Base-by-base conservation (phyloP, 2,888 invertebrate genomes). In the Acrocera orbiculus region DNA sequence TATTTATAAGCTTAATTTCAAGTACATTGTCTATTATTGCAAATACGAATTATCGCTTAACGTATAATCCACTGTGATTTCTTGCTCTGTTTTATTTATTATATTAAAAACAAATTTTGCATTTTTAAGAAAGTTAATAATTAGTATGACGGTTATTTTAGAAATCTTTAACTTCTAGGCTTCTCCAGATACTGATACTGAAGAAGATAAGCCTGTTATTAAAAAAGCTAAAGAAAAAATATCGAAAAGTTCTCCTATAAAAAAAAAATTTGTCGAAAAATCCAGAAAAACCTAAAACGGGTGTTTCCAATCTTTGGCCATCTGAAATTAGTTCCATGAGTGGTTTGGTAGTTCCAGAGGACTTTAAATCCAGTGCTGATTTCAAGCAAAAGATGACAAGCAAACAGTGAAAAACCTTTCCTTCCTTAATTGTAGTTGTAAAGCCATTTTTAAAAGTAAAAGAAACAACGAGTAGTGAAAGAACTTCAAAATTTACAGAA, bases 401-500 rank as follows among this genome's bases (percentile, higher is more conserved):
- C 53, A 55, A 80, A 35, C 51, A 62, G 62, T 77, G 82, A 24
- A 80, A 83, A 55, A 86, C 85, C 1, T 86, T 77, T 58, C 86
- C 86, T 0, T 86, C 86, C 0, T 61, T 87, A 31, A 82, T 86
- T 19, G 85, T 87, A 1, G 70, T 79, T 14, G 85, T 85, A 1
- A 70, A 82, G 19, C 83, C 85, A 0, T 76, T 76, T 61, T 65
- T 87, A 1, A 70, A 73, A 35, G 67, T 73, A 0, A 78, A 78
- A 51, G 78, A 80, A 40, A 51, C 62, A 0, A 57, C 66, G 25
- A 61, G 65, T 1, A 56, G 66, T 0, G 76, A 76, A 46, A 65
- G 77, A 10, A 62, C 85, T 0, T 76, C 81, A 42, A 82, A 82
- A 58, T 85, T 86, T 51, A 82, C 83, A 0, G 87, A 87, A 61